Conservation (phyloP, 2,797 vertebrate genomes). For the Gymnopithys bicolor region DNA sequence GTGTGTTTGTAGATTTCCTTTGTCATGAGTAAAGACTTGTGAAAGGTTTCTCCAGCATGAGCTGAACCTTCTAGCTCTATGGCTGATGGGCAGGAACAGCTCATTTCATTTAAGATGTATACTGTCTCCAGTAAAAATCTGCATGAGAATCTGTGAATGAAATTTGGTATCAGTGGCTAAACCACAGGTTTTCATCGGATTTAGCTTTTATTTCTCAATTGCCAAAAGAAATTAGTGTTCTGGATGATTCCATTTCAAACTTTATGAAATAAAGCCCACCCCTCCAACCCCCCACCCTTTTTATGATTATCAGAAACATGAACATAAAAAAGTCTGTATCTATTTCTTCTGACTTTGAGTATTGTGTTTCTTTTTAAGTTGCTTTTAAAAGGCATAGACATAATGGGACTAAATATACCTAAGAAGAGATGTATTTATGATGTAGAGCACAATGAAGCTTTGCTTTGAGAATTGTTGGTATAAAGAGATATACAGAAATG, state of each 20-base stretch:
- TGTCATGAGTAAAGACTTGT: neutral
- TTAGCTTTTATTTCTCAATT: slow-evolving; percentile 12
- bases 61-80: neutral
- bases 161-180: neutral
- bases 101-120: neutral
- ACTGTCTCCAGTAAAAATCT: slow-evolving; percentile 20
- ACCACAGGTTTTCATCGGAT: slow-evolving; percentile 7
- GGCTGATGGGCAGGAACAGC: neutral
- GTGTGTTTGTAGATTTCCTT: neutral
- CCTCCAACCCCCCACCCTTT: neutral
- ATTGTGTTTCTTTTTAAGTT: neutral
- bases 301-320: neutral
- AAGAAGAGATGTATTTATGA: neutral
- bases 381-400: neutral
- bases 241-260: slow-evolving; percentile 11
- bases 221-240: neutral
- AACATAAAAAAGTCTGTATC: neutral
- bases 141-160: slow-evolving; percentile 39
- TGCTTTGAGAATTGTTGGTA: neutral
- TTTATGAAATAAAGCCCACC: neutral
- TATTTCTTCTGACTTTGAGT: neutral
- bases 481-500: neutral
- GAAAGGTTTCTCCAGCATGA: neutral
- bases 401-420: neutral
- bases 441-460: neutral